Conservation (phyloP, 2,797 vertebrate genomes). For the Sebastes umbrosus region DNA sequence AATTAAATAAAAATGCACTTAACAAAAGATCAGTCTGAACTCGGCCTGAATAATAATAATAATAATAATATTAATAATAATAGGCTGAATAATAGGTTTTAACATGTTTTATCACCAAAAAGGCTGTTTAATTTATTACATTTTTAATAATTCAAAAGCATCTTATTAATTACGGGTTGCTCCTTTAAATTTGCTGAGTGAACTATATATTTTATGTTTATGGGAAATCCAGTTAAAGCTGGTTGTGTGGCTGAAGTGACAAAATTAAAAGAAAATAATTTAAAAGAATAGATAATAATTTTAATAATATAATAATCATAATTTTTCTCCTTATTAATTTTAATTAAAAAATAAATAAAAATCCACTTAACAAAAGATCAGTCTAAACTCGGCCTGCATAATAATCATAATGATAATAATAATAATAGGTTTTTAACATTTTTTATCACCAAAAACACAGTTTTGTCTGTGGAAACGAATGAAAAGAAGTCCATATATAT, state of each 20-base stretch:
- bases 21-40: too few relatives aligned
- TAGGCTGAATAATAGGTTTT: too few relatives aligned
- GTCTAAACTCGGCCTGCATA: background rate
- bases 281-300: background rate
- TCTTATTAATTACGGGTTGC: background rate
- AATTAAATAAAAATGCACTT: too few relatives aligned
- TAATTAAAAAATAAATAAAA: background rate
- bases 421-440: background rate
- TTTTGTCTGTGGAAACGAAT: background rate
- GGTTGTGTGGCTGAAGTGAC: background rate
- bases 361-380: background rate
- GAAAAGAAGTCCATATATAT: conserved; percentile 30
- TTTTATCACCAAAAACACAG: background rate
- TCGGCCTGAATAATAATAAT: too few relatives aligned
- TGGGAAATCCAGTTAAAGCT: background rate
- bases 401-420: background rate
- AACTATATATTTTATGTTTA: conserved; percentile 1
- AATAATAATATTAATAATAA: background rate
- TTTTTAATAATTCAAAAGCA: background rate
- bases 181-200: background rate
- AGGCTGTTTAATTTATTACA: too few relatives aligned
- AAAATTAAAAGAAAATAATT: background rate
- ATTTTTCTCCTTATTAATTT: background rate
- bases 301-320: background rate
- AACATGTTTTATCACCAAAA: too few relatives aligned